Percentiles rank a stretch among this genome's conserved stretches.
These are phyloP conservation scores for Clinocottus analis DNA, from an alignment of 2,113 vertebrate species.

Conservation along the genomic window DNA sequence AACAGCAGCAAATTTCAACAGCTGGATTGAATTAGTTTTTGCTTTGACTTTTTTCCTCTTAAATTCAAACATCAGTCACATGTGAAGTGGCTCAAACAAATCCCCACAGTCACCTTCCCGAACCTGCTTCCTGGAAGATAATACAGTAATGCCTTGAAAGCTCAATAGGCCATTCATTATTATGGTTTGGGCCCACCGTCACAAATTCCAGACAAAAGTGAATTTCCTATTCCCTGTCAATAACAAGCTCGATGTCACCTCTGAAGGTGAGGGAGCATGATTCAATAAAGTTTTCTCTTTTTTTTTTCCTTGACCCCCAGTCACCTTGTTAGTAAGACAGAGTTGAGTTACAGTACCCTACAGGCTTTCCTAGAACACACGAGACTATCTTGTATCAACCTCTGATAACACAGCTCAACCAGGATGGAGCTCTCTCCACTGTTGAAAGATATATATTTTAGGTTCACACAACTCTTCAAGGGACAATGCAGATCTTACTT, in stretches of 20 bases:
- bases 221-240: slow-evolving; percentile 86
- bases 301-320: slow-evolving; percentile 54
- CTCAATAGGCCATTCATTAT: slow-evolving; percentile 82
- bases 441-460: not conserved
- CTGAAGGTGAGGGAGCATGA: slow-evolving; percentile 60
- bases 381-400: slow-evolving; percentile 1
- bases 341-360: slow-evolving; percentile 55
- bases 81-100: slow-evolving; percentile 83
- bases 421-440: not conserved
- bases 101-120: slow-evolving; percentile 77
- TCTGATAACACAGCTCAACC: slow-evolving; percentile 7
- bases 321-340: slow-evolving; percentile 57
- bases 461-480: not conserved
- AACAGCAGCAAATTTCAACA: slow-evolving; percentile 83
- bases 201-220: slow-evolving; percentile 84
- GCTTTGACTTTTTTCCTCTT: not conserved
- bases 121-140: slow-evolving; percentile 83
- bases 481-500: no score
- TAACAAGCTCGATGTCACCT: slow-evolving; percentile 74
- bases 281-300: slow-evolving; percentile 71
- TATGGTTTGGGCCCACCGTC: slow-evolving; percentile 78
- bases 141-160: slow-evolving; percentile 78
- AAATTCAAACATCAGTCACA: slow-evolving; percentile 78
- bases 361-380: slow-evolving; percentile 23
- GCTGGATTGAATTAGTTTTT: slow-evolving; percentile 79